Conservation (phyloP, 2,888 invertebrate genomes). For the Eledona agricola region DNA sequence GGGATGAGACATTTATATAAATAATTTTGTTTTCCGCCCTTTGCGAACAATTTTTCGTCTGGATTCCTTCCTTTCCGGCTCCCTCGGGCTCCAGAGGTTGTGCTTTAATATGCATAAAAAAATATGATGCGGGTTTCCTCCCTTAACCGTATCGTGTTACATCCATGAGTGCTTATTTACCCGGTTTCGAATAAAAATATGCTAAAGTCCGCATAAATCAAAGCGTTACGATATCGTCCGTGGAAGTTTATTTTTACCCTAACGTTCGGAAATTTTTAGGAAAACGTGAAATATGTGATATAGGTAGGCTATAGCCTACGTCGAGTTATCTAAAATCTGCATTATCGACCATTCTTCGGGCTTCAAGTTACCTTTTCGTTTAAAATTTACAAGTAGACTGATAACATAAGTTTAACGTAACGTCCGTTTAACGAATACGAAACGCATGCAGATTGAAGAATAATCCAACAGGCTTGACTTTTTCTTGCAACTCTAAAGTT, state of each 20-base stretch:
- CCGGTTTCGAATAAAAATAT: slow-evolving; percentile 28
- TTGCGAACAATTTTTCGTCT: neutral
- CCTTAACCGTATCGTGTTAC: slow-evolving; percentile 29
- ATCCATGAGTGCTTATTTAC: slow-evolving; percentile 27
- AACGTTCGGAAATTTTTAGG: slow-evolving; percentile 20
- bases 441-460: too few species aligned
- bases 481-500: slow-evolving; percentile 7
- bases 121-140: slow-evolving; percentile 4
- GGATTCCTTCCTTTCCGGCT: neutral
- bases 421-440: too few species aligned
- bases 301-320: slow-evolving; percentile 20
- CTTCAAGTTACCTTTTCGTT: slow-evolving; percentile 19
- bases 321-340: slow-evolving; percentile 23
- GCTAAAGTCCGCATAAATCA: slow-evolving; percentile 29
- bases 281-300: slow-evolving; percentile 20
- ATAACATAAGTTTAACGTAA: too few species aligned
- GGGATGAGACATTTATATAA: neutral
- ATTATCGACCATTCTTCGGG: slow-evolving; percentile 20
- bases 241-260: slow-evolving; percentile 32
- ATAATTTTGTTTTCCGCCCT: slow-evolving; percentile 3
- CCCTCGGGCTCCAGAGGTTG: neutral
- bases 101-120: slow-evolving; percentile 8
- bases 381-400: too few species aligned
- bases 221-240: slow-evolving; percentile 26
- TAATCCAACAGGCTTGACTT: too few species aligned